Evolutionary conservation across 2,888 invertebrate genomes (phyloP), one percentile per base, ranked within the genome.

Genomic region (Acronicta psi): DNA sequence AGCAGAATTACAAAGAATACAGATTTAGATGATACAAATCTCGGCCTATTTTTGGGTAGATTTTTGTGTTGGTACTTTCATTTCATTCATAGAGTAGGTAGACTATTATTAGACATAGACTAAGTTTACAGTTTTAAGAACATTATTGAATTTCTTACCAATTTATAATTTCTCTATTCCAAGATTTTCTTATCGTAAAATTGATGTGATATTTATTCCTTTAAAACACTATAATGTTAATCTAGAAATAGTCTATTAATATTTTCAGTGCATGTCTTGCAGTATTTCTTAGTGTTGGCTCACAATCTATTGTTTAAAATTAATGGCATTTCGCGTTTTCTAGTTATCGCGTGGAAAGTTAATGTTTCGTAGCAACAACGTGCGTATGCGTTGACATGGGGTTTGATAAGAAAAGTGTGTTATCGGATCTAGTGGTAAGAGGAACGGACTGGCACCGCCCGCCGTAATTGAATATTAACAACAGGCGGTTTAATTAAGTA

Each of bases 331-430:
- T 70, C 16, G 23, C 45, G 40, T 50, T 69, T 54, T 43, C 23
- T 40, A 51, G 50, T 55, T 74, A 73, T 62, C 57, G 62, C 38
- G 71, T 69, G 65, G 74, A 79, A 77, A 80, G 72, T 71, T 69
- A 64, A 72, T 75, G 72, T 75, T 62, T 51, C 60, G 69, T 72
- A 58, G 59, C 64, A 72, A 66, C 50, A 70, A 62, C 63, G 38
- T 61, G 58, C 57, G 52, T 62, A 56, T 50, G 50, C 66, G 50
- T 69, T 62, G 57, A 59, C 68, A 59, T 77, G 51, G 59, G 25
- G 13, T 17, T 38, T 71, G 86, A 88, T 87, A 87, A 88, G 82
- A 77, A 61, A 80, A 81, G 23, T 75, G 65, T 83, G 84, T 83
- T 85, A 86, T 83, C 83, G 77, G 75, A 72, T 72, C 14, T 46